Conservation (phyloP, 23 tunicate species). For the Phallusia fumigata region DNA sequence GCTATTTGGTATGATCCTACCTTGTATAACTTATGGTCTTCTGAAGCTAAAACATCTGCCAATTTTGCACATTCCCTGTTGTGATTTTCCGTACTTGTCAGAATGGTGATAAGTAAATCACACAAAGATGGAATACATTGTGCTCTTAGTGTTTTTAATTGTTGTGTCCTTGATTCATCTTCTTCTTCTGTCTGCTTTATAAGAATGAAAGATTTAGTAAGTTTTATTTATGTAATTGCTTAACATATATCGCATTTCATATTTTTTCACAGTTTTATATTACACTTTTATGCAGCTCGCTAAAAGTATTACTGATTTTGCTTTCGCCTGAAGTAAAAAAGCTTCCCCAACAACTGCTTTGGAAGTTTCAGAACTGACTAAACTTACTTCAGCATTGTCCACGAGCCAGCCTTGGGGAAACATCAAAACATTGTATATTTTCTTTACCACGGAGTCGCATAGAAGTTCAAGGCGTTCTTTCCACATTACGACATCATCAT, state of each 20-base stretch:
- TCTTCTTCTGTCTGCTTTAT: conserved; percentile 23
- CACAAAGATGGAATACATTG: conserved; percentile 63
- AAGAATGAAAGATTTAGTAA: not conserved
- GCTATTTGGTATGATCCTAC: not conserved
- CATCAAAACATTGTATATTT: conserved; percentile 66
- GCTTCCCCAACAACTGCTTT: no score
- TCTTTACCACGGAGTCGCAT: conserved; percentile 31
- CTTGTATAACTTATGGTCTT: conserved; percentile 62
- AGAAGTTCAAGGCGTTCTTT: conserved; percentile 21
- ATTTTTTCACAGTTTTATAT: no score
- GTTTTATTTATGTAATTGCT: no score
- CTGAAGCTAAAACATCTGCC: conserved; percentile 72
- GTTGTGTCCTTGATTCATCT: conserved; percentile 41
- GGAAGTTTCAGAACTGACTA: no score
- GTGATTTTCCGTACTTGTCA: conserved; percentile 46
- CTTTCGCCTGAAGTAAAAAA: no score
- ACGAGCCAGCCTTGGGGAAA: conserved; percentile 83
- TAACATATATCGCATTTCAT: no score
- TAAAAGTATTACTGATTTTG: no score
- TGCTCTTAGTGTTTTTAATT: conserved; percentile 49
- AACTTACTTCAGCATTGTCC: conserved; percentile 45
- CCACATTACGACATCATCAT: conserved; percentile 58
- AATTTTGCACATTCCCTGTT: conserved; percentile 47
- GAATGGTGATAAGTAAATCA: conserved; percentile 49
- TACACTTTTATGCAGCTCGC: no score